These are phyloP conservation scores for Ceyx cyanopectus DNA, from an alignment of 2,113 vertebrate genomes.

Conservation along the genomic window DNA sequence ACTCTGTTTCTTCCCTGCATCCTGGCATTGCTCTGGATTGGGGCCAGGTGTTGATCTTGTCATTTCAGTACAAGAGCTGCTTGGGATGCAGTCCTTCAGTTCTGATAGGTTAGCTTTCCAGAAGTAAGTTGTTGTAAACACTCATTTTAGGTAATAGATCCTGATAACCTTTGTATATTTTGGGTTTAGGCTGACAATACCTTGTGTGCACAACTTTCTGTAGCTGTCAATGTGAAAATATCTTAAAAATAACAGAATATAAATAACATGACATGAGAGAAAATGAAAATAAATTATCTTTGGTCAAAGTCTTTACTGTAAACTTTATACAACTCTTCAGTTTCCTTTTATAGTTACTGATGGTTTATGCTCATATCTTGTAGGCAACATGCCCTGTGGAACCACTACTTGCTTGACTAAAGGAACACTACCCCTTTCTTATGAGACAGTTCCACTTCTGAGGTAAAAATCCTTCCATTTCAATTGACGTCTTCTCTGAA, in stretches of 20 bases:
- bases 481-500: neutral
- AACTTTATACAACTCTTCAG: neutral
- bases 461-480: constrained; percentile 35
- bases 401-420: constrained; percentile 31
- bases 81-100: neutral
- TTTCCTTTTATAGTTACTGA: neutral
- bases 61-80: neutral
- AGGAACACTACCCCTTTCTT: constrained; percentile 9
- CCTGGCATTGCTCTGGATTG: neutral
- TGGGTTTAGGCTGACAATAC: neutral
- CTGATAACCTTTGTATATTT: neutral
- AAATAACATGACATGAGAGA: neutral
- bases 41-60: neutral
- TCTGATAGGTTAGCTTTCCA: neutral
- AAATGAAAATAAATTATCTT: neutral
- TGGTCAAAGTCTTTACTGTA: neutral
- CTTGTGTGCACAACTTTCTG: neutral
- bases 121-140: neutral
- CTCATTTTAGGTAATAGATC: neutral
- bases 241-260: neutral
- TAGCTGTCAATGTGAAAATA: neutral
- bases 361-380: neutral
- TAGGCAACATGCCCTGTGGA: constrained; percentile 69
- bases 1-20: neutral
- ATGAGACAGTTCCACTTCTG: neutral